These are phyloP conservation scores for Sphinx pinastri DNA, from an alignment of 2,888 invertebrate genomes.

Conservation along the genomic window DNA sequence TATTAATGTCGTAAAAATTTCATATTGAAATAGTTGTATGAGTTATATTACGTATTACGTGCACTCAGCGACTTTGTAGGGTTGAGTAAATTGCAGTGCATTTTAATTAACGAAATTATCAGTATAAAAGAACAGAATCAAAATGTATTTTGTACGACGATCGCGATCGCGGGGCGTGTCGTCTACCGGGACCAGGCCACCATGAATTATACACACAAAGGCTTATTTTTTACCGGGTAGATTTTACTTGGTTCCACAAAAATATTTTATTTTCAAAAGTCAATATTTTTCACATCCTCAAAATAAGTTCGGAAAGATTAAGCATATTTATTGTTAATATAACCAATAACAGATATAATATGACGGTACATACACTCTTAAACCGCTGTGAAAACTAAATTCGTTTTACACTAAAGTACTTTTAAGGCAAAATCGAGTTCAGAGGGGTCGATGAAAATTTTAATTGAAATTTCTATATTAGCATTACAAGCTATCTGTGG, in stretches of 20 bases:
- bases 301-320: background rate
- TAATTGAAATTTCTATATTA: conserved; percentile 41
- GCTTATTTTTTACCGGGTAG: background rate
- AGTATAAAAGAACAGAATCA: background rate
- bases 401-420: conserved; percentile 29
- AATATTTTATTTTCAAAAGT: background rate
- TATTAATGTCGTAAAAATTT: no score
- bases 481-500: conserved; percentile 29
- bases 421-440: conserved; percentile 38
- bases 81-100: background rate
- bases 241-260: background rate
- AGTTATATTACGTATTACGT: no score
- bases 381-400: conserved; percentile 39
- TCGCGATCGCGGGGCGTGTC: background rate
- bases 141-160: background rate
- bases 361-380: no score
- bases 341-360: no score
- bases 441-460: conserved; percentile 34
- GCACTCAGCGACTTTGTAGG: no score
- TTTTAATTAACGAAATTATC: background rate
- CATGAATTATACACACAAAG: background rate
- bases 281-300: background rate
- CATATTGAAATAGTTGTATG: no score
- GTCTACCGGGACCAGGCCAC: background rate
- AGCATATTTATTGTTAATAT: no score